Percentiles rank a stretch among this genome's conserved stretches.
phyloP scores from a whole-genome alignment of 2,797 vertebrate genomes.

The Phyllotis vaccarum region DNA sequence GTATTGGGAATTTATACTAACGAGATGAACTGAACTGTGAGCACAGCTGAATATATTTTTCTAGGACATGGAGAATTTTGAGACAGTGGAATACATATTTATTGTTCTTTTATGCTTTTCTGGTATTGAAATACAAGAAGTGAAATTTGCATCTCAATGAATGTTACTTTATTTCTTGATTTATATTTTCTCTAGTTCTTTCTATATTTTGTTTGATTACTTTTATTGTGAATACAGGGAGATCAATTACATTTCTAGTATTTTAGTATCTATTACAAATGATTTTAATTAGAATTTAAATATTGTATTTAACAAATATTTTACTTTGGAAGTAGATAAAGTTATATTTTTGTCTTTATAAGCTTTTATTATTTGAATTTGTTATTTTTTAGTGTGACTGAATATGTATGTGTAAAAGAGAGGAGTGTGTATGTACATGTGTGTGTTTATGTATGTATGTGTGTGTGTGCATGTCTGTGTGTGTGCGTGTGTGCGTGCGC shows the following conservation, averaged over 20 bases:
- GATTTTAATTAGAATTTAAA: constrained; percentile 48
- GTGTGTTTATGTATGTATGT: not conserved
- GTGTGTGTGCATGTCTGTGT: not conserved
- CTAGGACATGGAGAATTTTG: not conserved
- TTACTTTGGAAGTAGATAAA: constrained; percentile 38
- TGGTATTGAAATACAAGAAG: constrained; percentile 47
- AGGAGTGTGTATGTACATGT: too few relatives aligned
- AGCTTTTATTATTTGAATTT: constrained; percentile 27
- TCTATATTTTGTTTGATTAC: constrained; percentile 36
- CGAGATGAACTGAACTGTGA: not conserved
- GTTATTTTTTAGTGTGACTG: not conserved
- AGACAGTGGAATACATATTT: not conserved
- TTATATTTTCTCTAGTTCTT: not conserved
- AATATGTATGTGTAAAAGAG: not conserved
- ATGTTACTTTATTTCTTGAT: not conserved
- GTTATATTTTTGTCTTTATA: not conserved
- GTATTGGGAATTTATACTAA: not conserved
- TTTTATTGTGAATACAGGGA: not conserved
- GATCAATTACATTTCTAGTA: not conserved
- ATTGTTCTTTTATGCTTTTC: not conserved
- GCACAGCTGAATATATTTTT: not conserved
- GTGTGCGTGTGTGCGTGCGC: too few relatives aligned
- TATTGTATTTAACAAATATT: constrained; percentile 45
- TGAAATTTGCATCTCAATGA: constrained; percentile 36
- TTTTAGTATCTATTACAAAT: constrained; percentile 26